These are phyloP conservation scores for Oscheius sp. DNA, from an alignment of 2,888 invertebrate genomes.

Conservation along the genomic window DNA sequence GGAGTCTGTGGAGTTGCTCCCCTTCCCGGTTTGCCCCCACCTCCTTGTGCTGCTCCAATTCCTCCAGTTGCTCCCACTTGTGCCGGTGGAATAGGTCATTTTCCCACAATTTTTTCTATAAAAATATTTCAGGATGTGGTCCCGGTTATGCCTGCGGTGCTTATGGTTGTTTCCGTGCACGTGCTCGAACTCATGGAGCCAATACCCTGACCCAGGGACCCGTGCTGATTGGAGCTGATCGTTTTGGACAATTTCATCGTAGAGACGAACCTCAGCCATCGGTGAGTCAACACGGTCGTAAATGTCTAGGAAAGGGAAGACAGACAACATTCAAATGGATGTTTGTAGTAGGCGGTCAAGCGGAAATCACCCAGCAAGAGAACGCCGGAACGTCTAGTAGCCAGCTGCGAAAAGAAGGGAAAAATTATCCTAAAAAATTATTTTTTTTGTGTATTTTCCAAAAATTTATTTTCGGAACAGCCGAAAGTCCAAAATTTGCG, in stretches of 20 bases:
- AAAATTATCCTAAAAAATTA: too few species aligned
- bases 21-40: conserved; percentile 40
- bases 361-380: not conserved
- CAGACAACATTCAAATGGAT: not conserved
- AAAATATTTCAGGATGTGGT: conserved; percentile 49
- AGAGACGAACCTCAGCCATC: conserved; percentile 24
- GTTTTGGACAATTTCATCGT: conserved; percentile 54
- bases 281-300: conserved; percentile 29
- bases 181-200: conserved; percentile 50
- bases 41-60: conserved; percentile 50
- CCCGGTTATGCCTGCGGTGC: conserved; percentile 59
- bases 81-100: conserved; percentile 39
- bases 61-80: conserved; percentile 53
- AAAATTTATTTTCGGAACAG: too few species aligned
- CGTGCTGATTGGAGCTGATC: conserved; percentile 49
- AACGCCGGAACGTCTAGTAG: too few species aligned
- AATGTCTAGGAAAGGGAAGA: not conserved
- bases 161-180: conserved; percentile 59
- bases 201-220: conserved; percentile 39
- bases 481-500: too few species aligned
- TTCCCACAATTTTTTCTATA: not conserved
- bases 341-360: conserved; percentile 5
- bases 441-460: too few species aligned
- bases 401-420: too few species aligned
- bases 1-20: conserved; percentile 63